Conservation (phyloP, 2,888 invertebrate genomes). For the Stratiomys singularior region DNA sequence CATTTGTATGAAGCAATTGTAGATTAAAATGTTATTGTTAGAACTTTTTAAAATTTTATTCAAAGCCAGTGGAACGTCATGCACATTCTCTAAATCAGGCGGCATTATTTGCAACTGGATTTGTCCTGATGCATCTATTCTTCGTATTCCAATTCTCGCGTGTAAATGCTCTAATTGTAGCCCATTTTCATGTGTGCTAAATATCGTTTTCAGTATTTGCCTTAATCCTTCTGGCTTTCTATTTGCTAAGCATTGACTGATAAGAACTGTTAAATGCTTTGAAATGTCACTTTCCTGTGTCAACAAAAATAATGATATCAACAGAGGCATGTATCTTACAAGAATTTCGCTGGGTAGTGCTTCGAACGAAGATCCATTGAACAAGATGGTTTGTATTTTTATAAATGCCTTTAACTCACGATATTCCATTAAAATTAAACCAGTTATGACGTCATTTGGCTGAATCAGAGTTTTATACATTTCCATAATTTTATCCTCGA, state of each 20-base stretch:
- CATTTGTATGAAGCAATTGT: conserved; percentile 59
- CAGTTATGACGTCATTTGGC: conserved; percentile 58
- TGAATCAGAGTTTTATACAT: conserved; percentile 55
- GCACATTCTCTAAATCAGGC: conserved; percentile 53
- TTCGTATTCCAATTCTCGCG: conserved; percentile 55
- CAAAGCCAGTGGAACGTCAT: conserved; percentile 52
- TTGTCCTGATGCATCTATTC: conserved; percentile 42
- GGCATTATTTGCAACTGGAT: conserved; percentile 55
- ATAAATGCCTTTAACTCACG: conserved; percentile 56
- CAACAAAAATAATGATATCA: conserved; percentile 58
- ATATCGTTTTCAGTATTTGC: conserved; percentile 55
- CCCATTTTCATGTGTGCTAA: conserved; percentile 40
- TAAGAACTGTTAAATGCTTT: conserved; percentile 54
- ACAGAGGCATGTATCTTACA: conserved; percentile 57
- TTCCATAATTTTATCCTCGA: conserved; percentile 50
- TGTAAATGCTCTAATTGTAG: conserved; percentile 56
- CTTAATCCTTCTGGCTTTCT: conserved; percentile 56
- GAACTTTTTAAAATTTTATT: conserved; percentile 55
- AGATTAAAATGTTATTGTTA: conserved; percentile 59
- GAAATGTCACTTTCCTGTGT: conserved; percentile 15
- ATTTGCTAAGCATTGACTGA: conserved; percentile 60
- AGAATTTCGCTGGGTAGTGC: conserved; percentile 60
- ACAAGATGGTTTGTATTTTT: conserved; percentile 58
- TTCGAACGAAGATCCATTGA: conserved; percentile 60
- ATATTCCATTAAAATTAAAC: conserved; percentile 61